Evolutionary conservation across 2,113 vertebrate species (phyloP).

Genomic region (Pygathrix nemaeus): DNA sequence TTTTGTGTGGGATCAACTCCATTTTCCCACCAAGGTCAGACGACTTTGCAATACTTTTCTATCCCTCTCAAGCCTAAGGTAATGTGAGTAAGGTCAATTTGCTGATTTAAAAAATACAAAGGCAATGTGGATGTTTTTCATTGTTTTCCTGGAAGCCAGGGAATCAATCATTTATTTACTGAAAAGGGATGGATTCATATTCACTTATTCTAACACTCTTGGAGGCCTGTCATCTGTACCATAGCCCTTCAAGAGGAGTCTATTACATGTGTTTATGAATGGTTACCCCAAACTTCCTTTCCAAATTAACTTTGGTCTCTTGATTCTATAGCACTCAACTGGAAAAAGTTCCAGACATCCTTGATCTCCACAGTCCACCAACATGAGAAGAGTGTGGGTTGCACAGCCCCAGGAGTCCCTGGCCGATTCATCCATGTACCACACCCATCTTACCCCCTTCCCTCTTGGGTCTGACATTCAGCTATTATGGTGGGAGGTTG

Average conservation of each 20-base stretch:
- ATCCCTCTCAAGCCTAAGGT: neutral
- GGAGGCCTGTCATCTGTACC: neutral
- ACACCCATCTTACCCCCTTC: accelerated
- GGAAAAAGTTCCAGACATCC: neutral
- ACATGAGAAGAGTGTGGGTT: neutral
- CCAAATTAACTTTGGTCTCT: neutral
- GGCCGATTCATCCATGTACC: neutral
- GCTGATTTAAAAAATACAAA: neutral
- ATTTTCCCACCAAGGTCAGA: neutral
- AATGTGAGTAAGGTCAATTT: neutral
- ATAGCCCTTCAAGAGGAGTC: neutral
- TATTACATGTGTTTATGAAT: neutral
- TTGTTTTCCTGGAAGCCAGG: neutral
- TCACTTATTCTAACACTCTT: neutral
- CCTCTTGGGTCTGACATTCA: neutral
- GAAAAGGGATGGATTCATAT: neutral
- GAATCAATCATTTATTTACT: neutral
- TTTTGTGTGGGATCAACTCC: neutral
- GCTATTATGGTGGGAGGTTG: neutral
- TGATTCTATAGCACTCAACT: neutral
- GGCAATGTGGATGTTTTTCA: neutral
- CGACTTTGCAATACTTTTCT: neutral
- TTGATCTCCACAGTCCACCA: neutral
- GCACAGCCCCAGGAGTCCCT: neutral
- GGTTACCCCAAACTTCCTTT: neutral